These are phyloP conservation scores for Apolygus lucorum DNA, from an alignment of 1,140 invertebrate genomes.

Conservation along the genomic window DNA sequence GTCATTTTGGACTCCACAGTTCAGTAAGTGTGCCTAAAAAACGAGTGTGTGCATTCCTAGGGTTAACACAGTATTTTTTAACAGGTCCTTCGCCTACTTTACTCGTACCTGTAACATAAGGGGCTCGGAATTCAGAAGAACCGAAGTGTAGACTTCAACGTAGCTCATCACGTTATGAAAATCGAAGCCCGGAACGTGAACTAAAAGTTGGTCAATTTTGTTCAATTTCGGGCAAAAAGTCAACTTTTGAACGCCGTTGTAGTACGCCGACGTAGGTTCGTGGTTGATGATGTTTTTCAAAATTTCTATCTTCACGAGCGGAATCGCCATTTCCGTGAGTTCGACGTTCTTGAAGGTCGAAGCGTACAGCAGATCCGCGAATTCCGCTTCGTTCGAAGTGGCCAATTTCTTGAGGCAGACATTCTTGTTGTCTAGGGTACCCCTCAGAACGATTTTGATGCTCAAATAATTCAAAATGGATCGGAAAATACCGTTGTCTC, in stretches of 20 bases:
- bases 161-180: neutral
- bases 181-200: neutral
- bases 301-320: neutral
- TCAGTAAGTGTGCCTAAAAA: too few relatives aligned
- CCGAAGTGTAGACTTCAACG: slow-evolving; percentile 22
- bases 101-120: slow-evolving; percentile 30
- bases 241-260: slow-evolving; percentile 5
- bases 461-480: neutral
- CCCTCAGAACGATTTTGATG: slow-evolving; percentile 2
- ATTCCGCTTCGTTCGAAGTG: slow-evolving; percentile 10
- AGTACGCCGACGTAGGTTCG: neutral
- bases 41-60: too few relatives aligned
- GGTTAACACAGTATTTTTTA: too few relatives aligned
- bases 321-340: neutral
- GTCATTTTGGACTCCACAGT: too few relatives aligned
- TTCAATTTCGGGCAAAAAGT: slow-evolving; percentile 8
- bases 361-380: neutral
- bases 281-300: slow-evolving; percentile 6
- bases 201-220: slow-evolving; percentile 12
- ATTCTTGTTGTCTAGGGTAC: neutral
- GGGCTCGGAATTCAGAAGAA: slow-evolving; percentile 30
- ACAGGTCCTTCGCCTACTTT: too few relatives aligned
- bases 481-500: neutral
- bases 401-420: slow-evolving; percentile 9
- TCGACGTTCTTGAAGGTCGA: slow-evolving; percentile 7